Percentiles rank a stretch among this genome's conserved stretches.
phyloP scores from a whole-genome alignment of 2,113 vertebrate species.

The Aspiorhynchus laticeps region DNA sequence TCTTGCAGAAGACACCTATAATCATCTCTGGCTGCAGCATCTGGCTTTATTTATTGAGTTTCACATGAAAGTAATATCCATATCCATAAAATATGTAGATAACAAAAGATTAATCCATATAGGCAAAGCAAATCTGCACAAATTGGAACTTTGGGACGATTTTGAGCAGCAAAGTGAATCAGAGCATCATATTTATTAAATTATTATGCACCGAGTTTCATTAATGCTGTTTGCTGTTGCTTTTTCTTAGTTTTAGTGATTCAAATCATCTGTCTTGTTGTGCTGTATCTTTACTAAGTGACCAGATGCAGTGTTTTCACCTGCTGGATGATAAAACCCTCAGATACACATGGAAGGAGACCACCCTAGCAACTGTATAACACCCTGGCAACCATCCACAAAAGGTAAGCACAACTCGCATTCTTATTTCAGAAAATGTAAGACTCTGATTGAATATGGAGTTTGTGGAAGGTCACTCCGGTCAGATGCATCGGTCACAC shows the following conservation, averaged over 20 bases:
- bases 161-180: neutral
- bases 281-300: neutral
- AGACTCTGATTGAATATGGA: neutral
- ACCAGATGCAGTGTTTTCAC: neutral
- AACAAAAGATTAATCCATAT: neutral
- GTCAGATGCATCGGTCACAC: neutral
- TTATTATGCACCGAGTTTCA: neutral
- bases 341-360: neutral
- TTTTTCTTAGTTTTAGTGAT: neutral
- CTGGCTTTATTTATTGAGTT: neutral
- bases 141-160: neutral
- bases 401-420: neutral
- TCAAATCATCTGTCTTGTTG: neutral
- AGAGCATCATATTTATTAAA: neutral
- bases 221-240: neutral
- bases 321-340: neutral
- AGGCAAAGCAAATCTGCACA: neutral
- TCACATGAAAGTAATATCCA: neutral
- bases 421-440: neutral
- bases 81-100: neutral
- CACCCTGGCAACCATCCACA: neutral
- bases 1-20: neutral
- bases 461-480: slow-evolving; percentile 12
- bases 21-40: neutral
- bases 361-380: neutral